Base-by-base conservation (phyloP, 2,797 vertebrate species). In the Crax fasciolata region DNA sequence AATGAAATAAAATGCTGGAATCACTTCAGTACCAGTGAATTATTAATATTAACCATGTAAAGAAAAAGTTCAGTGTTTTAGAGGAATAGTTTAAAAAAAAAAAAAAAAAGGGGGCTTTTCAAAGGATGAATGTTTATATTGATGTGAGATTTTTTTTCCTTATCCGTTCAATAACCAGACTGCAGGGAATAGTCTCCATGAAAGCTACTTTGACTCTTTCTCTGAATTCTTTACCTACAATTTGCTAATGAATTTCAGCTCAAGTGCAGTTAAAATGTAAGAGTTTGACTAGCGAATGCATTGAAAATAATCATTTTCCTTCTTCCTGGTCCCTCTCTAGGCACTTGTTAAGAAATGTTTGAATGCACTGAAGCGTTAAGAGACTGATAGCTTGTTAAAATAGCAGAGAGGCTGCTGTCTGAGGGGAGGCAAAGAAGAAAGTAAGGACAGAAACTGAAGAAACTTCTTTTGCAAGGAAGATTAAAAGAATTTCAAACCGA, bases 161-260 rank as follows among this genome's bases (percentile, higher is more conserved):
- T 35, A 62, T 41, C 41, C 6, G 3, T 65, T 95, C 61, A 77
- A 71, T 89, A 90, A 89, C 28, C 63, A 90, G 81, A 43, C 86
- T 87, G 65, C 51, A 78, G 78, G 78, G 90, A 95, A 77, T 78
- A 5, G 39, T 73, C 28, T 90, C 52, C 46, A 48, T 92, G 73
- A 88, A 87, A 73, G 41, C 71, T 84, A 46, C 77, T 93, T 68
- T 66, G 43, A 87, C 66, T 81, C 35, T 59, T 71, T 32, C 28
- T 76, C 38, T 65, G 65, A 71, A n/a, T 84, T 19, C n/a, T 93
- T 91, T 90, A 71, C 63, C 49, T 90, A 24, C 57, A 87, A 94
- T 89, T 94, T 91, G 46, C 54, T 94, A 95, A 94, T 86, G 49
- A 93, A 92, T 94, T 96, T 91, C 82, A 81, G 58, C 67, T 79